A percentile compares a stretch with the other conserved stretches of the same genome.
Evolutionary conservation across 1,140 invertebrate genomes (phyloP).

Genomic region (Trinorchestia longiramus): DNA sequence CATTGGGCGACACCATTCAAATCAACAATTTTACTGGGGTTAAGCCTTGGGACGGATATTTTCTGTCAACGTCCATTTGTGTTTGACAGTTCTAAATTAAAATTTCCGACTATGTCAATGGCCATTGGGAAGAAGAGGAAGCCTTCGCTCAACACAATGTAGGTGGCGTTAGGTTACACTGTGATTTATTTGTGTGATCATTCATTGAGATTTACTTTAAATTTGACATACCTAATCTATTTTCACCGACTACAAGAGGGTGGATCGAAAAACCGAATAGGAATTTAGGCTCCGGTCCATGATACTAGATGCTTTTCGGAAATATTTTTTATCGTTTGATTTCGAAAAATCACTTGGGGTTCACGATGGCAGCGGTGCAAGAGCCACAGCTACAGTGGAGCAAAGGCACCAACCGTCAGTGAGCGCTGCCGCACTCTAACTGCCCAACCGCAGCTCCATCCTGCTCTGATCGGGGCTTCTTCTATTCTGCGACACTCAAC

Average conservation of each 20-base stretch:
- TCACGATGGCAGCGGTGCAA: neutral
- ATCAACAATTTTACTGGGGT: neutral
- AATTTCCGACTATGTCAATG: slow-evolving; percentile 48
- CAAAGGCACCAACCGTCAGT: neutral
- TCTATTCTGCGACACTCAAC: slow-evolving; percentile 49
- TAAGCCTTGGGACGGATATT: slow-evolving; percentile 33
- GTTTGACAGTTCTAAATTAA: slow-evolving; percentile 54
- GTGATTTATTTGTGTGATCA: slow-evolving; percentile 16
- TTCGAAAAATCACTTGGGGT: neutral
- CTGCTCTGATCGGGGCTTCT: neutral
- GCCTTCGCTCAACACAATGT: slow-evolving; percentile 43
- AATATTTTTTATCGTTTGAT: neutral
- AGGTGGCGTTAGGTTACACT: slow-evolving; percentile 46
- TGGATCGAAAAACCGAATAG: neutral
- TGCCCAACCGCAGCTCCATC: slow-evolving; percentile 12
- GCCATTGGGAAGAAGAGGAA: slow-evolving; percentile 51
- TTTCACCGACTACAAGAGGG: neutral
- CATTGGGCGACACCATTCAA: slow-evolving; percentile 1
- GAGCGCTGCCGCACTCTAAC: neutral
- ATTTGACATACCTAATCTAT: neutral
- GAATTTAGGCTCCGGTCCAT: neutral
- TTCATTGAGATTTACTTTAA: slow-evolving; percentile 17
- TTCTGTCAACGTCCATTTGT: slow-evolving; percentile 53
- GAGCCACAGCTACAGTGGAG: neutral
- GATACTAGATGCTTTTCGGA: neutral